Evolutionary conservation across 2,888 invertebrate genomes (phyloP), one percentile per base, ranked within the genome.

Genomic region (Drosophila histrio): DNA sequence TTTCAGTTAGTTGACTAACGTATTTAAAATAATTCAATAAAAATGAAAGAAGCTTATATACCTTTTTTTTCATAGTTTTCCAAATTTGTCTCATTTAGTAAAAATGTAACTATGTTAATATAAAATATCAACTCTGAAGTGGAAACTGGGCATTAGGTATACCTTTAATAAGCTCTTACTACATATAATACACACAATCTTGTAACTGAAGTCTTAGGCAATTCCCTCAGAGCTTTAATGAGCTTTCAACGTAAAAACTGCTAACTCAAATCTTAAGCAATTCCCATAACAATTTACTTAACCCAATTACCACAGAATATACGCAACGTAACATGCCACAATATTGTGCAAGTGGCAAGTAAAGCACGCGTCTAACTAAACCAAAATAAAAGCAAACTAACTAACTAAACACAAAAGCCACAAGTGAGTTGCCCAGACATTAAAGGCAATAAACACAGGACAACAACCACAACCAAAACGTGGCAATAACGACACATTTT

Each of bases 371-470:
- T 36, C 26, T 26, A 38, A 46, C 30, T 32, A 21, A 4, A n/a
- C 0, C 32, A n/a, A 17, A 53, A 21, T 21, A 28, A 53, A 53
- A 39, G 34, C 34, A 49, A 49, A 47, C 47, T 34, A 39, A 52
- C 38, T 28, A 39, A 17, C 39, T 19, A 32, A 56, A 39, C 36
- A 46, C 7, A 39, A 41, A 32, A 57, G 38, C 54, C 43, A 54
- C 32, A 59, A 47, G 34, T 53, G 53, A 69, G 53, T 63, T 44
- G 38, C 26, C n/a, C 39, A 69, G 44, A 57, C 61, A 77, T 63
- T 72, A 44, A 49, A 64, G 41, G n/a, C 62, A 26, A 63, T 57
- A 64, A 58, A 34, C 38, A 15, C 15, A 38, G 24, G n/a, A 15
- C 41, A 46, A 50, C 36, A 11, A 19, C 26, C 2, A 46, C 2